A percentile compares a stretch with the other conserved stretches of the same genome.
Conservation (phyloP, 2,113 vertebrate genomes). For the Trichomycterus rosablanca region DNA sequence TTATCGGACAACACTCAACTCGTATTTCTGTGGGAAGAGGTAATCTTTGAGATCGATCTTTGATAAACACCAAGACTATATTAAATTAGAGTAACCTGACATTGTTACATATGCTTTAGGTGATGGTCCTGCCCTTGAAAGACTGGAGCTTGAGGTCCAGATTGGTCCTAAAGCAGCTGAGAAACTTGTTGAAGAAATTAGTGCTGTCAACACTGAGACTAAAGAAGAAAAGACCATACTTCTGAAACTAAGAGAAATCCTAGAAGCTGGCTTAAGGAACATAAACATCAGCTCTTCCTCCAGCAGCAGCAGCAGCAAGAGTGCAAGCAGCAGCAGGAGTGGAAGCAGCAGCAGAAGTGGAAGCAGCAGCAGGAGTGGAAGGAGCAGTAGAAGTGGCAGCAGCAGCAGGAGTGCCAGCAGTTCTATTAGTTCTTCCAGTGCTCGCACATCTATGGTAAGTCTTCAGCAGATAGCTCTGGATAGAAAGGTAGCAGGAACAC, state of each 20-base stretch:
- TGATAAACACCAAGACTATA: background rate
- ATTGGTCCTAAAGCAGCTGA: slow-evolving; percentile 66
- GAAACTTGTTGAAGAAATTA: slow-evolving; percentile 63
- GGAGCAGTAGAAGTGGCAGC: background rate
- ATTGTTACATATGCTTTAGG: slow-evolving; percentile 41
- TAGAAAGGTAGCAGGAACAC: too few species aligned
- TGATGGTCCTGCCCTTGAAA: slow-evolving; percentile 65
- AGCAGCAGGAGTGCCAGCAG: slow-evolving; percentile 21
- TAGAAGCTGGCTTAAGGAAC: slow-evolving; percentile 48
- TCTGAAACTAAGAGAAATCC: slow-evolving; percentile 69
- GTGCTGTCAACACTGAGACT: slow-evolving; percentile 46
- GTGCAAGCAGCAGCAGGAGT: background rate
- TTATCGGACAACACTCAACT: slow-evolving; percentile 62
- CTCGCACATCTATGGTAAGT: slow-evolving; percentile 44
- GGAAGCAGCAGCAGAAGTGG: background rate
- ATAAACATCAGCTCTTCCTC: slow-evolving; percentile 24
- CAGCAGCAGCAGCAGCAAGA: slow-evolving; percentile 27
- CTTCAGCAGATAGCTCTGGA: background rate
- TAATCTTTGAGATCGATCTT: slow-evolving; percentile 44
- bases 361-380: background rate
- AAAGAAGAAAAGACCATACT: slow-evolving; percentile 47
- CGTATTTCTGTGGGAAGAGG: slow-evolving; percentile 59
- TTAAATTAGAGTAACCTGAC: background rate
- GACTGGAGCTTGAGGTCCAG: slow-evolving; percentile 70
- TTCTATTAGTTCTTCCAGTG: slow-evolving; percentile 39